phyloP scores from a whole-genome alignment of 2,888 invertebrate genomes.

The Exephanes ischioxanthus region DNA sequence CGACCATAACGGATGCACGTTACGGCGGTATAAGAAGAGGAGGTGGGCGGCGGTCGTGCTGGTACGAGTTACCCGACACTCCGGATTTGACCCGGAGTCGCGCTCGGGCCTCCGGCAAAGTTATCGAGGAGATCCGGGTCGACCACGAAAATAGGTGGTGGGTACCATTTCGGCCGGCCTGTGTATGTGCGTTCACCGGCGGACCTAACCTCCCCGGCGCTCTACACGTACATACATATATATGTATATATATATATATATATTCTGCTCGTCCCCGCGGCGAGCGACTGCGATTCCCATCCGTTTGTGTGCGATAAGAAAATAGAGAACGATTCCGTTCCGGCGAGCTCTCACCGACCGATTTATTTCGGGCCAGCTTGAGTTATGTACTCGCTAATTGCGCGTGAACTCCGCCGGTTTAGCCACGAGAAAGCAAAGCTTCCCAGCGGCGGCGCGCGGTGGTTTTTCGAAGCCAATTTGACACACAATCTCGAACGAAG shows the following conservation, averaged over 20 bases:
- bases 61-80: conserved; percentile 72
- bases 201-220: too few species aligned
- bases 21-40: conserved; percentile 52
- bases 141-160: conserved; percentile 70
- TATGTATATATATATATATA: not conserved
- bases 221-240: not conserved
- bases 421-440: not conserved
- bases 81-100: conserved; percentile 70
- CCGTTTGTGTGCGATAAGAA: conserved; percentile 63
- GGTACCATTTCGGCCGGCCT: conserved; percentile 46
- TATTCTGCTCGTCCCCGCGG: not conserved
- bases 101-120: conserved; percentile 67
- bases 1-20: conserved; percentile 74
- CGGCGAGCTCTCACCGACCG: conserved; percentile 63
- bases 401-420: conserved; percentile 63
- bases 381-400: conserved; percentile 73
- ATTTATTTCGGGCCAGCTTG: conserved; percentile 69
- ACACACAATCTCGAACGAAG: conserved; percentile 58
- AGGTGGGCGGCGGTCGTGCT: conserved; percentile 40
- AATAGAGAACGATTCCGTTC: conserved; percentile 66
- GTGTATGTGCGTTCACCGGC: not conserved
- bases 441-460: not conserved
- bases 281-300: conserved; percentile 59
- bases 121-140: conserved; percentile 71
- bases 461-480: conserved; percentile 37